A percentile compares a stretch with the other conserved stretches of the same genome.
These are phyloP conservation scores for Myioborus miniatus DNA, from an alignment of 2,797 vertebrate species.

Conservation along the genomic window DNA sequence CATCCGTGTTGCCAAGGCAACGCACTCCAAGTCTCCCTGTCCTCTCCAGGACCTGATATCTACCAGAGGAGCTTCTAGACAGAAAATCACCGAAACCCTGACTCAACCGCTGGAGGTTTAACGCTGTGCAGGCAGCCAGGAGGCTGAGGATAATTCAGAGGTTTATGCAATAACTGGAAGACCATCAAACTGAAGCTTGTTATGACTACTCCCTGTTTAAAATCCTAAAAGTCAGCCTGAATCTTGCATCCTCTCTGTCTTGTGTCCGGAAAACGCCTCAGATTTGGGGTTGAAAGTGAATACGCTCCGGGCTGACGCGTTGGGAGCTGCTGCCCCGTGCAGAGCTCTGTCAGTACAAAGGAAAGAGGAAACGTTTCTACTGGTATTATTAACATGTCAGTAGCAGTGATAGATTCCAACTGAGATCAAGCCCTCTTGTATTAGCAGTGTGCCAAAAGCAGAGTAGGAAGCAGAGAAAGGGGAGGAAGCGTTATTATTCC, in stretches of 20 bases:
- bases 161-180: constrained; percentile 16
- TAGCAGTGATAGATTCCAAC: constrained; percentile 70
- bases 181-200: constrained; percentile 50
- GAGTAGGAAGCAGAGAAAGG: constrained; percentile 58
- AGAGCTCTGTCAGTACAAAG: constrained; percentile 43
- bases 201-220: constrained; percentile 54
- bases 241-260: constrained; percentile 50
- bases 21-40: background rate
- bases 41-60: background rate
- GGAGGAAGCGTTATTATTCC: constrained; percentile 63
- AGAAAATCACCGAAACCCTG: constrained; percentile 2
- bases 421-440: constrained; percentile 57
- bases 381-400: constrained; percentile 71
- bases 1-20: background rate
- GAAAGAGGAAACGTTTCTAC: constrained; percentile 62
- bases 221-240: constrained; percentile 51
- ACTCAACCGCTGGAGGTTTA: background rate
- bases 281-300: constrained; percentile 65
- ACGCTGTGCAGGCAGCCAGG: background rate
- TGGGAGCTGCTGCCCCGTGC: constrained; percentile 9
- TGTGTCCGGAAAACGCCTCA: constrained; percentile 42
- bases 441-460: constrained; percentile 54
- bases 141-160: constrained; percentile 19
- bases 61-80: background rate
- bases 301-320: background rate